phyloP scores from a whole-genome alignment of 2,797 vertebrate species.

The Trichosurus vulpecula region DNA sequence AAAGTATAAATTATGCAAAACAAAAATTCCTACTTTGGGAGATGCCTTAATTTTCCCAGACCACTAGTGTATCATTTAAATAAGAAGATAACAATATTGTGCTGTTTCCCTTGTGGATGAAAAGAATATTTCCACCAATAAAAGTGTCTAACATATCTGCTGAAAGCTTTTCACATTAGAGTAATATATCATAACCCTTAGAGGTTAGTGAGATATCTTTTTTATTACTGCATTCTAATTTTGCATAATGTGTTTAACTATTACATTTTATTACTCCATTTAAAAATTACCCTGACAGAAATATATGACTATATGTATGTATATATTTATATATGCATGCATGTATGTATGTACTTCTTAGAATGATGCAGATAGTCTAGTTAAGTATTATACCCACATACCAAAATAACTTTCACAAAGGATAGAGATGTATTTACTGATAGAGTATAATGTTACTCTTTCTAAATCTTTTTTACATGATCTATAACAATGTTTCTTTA shows the following conservation, averaged over 20 bases:
- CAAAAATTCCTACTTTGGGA: background rate
- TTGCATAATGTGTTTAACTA: background rate
- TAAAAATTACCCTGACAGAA: background rate
- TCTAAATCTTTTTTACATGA: background rate
- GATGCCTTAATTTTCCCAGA: background rate
- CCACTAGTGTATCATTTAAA: background rate
- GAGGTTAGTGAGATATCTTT: background rate
- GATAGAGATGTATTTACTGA: background rate
- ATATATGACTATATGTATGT: background rate
- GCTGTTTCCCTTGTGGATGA: background rate
- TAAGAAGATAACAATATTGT: background rate
- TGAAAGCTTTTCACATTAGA: background rate
- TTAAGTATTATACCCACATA: background rate
- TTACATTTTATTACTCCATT: background rate
- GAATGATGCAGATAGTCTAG: background rate
- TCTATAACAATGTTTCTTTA: background rate
- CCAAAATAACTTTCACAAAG: background rate
- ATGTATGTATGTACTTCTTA: background rate
- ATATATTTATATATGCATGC: too few relatives aligned
- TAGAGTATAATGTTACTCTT: background rate
- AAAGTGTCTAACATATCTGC: background rate
- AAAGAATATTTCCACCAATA: background rate
- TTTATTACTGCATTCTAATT: background rate
- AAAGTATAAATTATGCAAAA: background rate
- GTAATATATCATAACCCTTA: background rate